phyloP scores from a whole-genome alignment of 1,140 invertebrate species.

The Adelges cooleyi region DNA sequence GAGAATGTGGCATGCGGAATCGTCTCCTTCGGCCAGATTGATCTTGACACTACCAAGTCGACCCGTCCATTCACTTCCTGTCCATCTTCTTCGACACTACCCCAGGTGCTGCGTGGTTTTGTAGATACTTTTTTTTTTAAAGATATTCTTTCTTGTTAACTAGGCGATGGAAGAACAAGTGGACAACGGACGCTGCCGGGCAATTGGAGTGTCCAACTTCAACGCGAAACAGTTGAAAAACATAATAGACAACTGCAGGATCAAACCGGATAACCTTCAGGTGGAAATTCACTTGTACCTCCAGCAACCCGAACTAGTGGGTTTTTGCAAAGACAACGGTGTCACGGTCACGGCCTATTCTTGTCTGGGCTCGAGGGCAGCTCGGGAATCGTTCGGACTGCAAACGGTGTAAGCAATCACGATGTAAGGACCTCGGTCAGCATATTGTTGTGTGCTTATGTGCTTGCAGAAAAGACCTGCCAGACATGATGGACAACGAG shows the following conservation, averaged over 20 bases:
- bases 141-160: background rate
- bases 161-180: slow-evolving; percentile 62
- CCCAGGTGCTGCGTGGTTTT: too few species aligned
- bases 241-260: slow-evolving; percentile 49
- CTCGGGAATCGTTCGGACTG: slow-evolving; percentile 43
- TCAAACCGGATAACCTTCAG: slow-evolving; percentile 58
- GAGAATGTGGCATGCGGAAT: too few species aligned
- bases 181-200: slow-evolving; percentile 48
- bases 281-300: slow-evolving; percentile 78
- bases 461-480: slow-evolving; percentile 36
- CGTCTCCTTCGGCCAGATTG: too few species aligned
- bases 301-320: slow-evolving; percentile 60
- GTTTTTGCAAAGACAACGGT: slow-evolving; percentile 53
- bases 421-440: too few species aligned
- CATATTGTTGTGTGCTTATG: background rate
- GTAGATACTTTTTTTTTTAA: too few species aligned
- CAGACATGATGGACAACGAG: slow-evolving; percentile 38
- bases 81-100: too few species aligned
- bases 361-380: slow-evolving; percentile 56
- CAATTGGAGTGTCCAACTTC: slow-evolving; percentile 73
- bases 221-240: slow-evolving; percentile 54
- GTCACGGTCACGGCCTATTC: slow-evolving; percentile 67
- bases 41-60: too few species aligned
- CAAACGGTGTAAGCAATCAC: background rate
- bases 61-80: too few species aligned